A percentile compares a stretch with the other conserved stretches of the same genome.
These are phyloP conservation scores for Euclidia mi DNA, from an alignment of 2,888 invertebrate genomes.

Conservation along the genomic window DNA sequence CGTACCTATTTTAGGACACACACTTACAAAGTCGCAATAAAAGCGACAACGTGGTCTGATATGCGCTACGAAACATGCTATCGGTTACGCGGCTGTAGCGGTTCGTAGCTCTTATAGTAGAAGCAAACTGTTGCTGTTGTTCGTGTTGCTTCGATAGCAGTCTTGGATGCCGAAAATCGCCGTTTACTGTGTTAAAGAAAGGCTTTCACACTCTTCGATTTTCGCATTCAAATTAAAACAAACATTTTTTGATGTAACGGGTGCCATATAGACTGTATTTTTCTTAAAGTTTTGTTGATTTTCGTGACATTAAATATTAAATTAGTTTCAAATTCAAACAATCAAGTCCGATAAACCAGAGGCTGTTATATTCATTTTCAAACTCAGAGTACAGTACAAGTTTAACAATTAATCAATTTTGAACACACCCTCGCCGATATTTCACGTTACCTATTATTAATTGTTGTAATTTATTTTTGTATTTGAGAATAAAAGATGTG, in stretches of 20 bases:
- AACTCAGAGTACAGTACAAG: conserved; percentile 47
- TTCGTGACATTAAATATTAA: conserved; percentile 2
- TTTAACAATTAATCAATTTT: conserved; percentile 70
- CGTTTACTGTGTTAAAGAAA: too few relatives aligned
- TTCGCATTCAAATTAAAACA: too few relatives aligned
- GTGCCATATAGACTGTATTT: too few relatives aligned
- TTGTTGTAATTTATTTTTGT: too few relatives aligned
- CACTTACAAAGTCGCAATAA: conserved; percentile 15
- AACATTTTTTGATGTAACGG: too few relatives aligned
- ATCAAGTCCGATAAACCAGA: conserved; percentile 22
- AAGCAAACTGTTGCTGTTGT: conserved; percentile 34
- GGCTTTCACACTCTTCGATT: too few relatives aligned
- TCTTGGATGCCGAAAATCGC: too few relatives aligned
- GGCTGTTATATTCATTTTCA: conserved; percentile 50
- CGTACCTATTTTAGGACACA: too few relatives aligned
- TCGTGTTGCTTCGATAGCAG: conserved; percentile 36
- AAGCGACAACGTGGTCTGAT: conserved; percentile 11
- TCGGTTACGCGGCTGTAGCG: conserved; percentile 33
- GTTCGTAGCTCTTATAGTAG: conserved; percentile 29
- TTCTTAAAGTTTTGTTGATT: too few relatives aligned
- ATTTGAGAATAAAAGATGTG: too few relatives aligned
- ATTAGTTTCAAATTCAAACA: conserved; percentile 8
- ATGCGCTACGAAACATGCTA: conserved; percentile 19
- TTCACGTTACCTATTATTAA: conserved; percentile 61
- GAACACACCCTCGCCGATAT: conserved; percentile 63